Base-by-base conservation (phyloP, 2,888 invertebrate genomes). In the Leucoptera coffeella region DNA sequence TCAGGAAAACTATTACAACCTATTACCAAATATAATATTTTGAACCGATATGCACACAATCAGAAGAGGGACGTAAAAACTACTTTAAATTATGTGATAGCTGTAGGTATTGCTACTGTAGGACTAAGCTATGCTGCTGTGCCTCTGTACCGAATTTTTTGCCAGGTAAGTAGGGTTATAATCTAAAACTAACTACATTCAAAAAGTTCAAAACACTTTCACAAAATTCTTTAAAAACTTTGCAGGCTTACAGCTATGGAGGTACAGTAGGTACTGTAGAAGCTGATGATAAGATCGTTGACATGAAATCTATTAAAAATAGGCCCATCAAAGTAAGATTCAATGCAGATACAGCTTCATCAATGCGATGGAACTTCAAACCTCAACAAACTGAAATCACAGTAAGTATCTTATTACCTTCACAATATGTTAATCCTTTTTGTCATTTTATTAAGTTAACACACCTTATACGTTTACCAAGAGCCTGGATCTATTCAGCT, bases 301-400 rank as follows among this genome's bases (percentile, higher is more conserved):
- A 59, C 0, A 87, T 99, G 89, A 56, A 73, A 28, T 75, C 78
- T 10, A 54, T 86, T 1, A 75, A 77, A 38, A 67, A 82, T 36
- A 75, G 86, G 30, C 74, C 81, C 2, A 67, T 96, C 8, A 86
- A 77, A 50, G 77, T 95, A 23, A 75, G 77, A 35, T 99, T 99
- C 51, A 93, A 88, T 62, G 96, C 97, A 0, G 96, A 99, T 52
- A 85, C 82, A 4, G 84, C 85, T 0, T 82, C 95, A 0, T 85
- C 86, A 19, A 89, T 99, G 87, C 78, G 82, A 39, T 99, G 99
- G 99, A 93, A 95, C 54, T 99, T 99, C 48, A 85, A 82, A 45
- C 99, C 99, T 1, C 91, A 92, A 47, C 99, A 99, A 56, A 64
- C 58, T 29, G 86, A 88, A 53, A 85, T 96, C 21, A 85, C 80